phyloP scores from a whole-genome alignment of 2,888 invertebrate species.

The Petrophora chlorosata region DNA sequence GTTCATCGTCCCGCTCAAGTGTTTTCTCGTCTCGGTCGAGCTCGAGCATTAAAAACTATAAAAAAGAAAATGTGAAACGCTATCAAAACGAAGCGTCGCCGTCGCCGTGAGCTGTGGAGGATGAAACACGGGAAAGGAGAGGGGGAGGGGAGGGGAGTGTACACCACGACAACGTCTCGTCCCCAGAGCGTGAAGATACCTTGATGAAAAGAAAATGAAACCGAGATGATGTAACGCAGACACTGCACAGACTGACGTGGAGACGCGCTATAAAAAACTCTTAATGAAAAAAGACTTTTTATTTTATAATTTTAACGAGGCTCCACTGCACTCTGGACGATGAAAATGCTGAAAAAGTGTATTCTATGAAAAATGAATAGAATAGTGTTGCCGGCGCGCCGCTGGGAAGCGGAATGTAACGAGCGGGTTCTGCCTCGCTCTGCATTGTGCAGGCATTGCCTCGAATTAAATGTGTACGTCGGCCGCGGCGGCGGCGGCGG shows the following conservation, averaged over 20 bases:
- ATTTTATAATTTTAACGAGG: slow-evolving; percentile 45
- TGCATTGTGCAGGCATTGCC: too few relatives aligned
- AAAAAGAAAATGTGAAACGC: slow-evolving; percentile 53
- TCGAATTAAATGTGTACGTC: background rate
- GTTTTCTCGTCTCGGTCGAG: slow-evolving; percentile 38
- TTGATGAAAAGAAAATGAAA: slow-evolving; percentile 76
- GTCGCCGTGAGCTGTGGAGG: slow-evolving; percentile 19
- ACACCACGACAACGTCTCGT: slow-evolving; percentile 27
- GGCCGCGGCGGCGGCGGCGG: background rate
- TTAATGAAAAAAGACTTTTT: slow-evolving; percentile 32
- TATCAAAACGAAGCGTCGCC: slow-evolving; percentile 54
- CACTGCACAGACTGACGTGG: slow-evolving; percentile 22
- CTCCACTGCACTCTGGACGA: slow-evolving; percentile 8
- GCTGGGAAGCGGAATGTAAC: slow-evolving; percentile 1
- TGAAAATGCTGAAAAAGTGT: slow-evolving; percentile 14
- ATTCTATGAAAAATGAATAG: slow-evolving; percentile 6
- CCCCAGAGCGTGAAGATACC: slow-evolving; percentile 66
- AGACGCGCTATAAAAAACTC: slow-evolving; percentile 23
- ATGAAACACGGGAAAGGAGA: background rate
- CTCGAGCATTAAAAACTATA: slow-evolving; percentile 30
- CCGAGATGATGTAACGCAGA: slow-evolving; percentile 48
- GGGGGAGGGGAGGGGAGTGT: slow-evolving; percentile 22
- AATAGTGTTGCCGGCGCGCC: slow-evolving; percentile 7
- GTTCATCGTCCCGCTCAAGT: background rate
- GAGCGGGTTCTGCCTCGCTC: background rate